phyloP scores from a whole-genome alignment of 2,113 vertebrate genomes.

The Neodontobutis hainanensis region DNA sequence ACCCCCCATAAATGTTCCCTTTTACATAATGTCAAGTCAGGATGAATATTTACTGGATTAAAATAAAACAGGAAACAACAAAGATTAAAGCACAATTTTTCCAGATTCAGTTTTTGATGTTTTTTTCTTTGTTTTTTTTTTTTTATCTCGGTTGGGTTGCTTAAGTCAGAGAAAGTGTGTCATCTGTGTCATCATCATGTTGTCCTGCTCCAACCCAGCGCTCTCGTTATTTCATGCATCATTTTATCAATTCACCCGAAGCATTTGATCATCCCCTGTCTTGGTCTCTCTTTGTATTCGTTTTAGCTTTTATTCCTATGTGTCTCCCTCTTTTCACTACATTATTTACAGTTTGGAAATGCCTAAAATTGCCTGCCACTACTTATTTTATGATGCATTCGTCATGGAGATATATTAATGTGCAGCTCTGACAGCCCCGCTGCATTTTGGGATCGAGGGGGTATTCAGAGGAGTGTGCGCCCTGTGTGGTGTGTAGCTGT shows the following conservation, averaged over 20 bases:
- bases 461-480: conserved; percentile 11
- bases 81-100: conserved; percentile 5
- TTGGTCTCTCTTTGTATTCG: conserved; percentile 11
- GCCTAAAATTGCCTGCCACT: conserved; percentile 76
- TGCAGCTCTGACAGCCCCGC: conserved; percentile 59
- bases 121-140: conserved; percentile 25
- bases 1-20: conserved; percentile 13
- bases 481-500: conserved; percentile 23
- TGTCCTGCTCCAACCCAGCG: conserved; percentile 20
- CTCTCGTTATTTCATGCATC: conserved; percentile 64
- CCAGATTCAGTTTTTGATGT: conserved; percentile 2
- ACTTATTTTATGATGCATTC: conserved; percentile 76
- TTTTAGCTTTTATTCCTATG: conserved; percentile 8
- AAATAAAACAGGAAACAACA: conserved; percentile 33
- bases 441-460: conserved; percentile 63
- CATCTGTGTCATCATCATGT: conserved; percentile 27
- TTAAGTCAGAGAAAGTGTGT: conserved; percentile 28
- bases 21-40: conserved; percentile 33
- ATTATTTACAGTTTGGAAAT: conserved; percentile 77
- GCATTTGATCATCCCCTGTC: conserved; percentile 34
- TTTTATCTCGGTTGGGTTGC: conserved; percentile 6
- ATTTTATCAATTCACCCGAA: conserved; percentile 57
- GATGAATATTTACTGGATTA: conserved; percentile 36
- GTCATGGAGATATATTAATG: conserved; percentile 72
- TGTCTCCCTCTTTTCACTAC: conserved; percentile 39